Evolutionary conservation across 2,113 vertebrate genomes (phyloP).

Genomic region (Protobothrops mucrosquamatus): DNA sequence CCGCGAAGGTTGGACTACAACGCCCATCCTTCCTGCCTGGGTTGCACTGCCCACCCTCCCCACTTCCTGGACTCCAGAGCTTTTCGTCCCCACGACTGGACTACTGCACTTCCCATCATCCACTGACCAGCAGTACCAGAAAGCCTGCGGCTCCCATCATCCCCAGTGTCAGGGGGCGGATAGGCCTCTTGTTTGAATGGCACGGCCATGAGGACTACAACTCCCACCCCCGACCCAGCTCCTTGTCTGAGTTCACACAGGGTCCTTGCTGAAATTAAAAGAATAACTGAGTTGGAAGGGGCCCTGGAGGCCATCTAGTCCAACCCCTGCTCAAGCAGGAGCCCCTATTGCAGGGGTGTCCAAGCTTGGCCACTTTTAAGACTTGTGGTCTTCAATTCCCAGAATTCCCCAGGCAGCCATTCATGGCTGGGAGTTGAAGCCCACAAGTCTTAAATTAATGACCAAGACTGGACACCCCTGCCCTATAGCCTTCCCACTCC

Average conservation of each 20-base stretch:
- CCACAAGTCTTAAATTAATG: too few relatives aligned
- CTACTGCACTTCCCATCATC: not conserved
- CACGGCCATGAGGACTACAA: not conserved
- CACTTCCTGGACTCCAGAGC: not conserved
- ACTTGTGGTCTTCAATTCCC: too few relatives aligned
- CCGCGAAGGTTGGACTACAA: not conserved
- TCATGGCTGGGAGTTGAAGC: too few relatives aligned
- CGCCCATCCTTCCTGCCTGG: not conserved
- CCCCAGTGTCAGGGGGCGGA: not conserved
- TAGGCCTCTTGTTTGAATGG: not conserved
- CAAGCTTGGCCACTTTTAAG: too few relatives aligned
- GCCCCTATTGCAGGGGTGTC: too few relatives aligned
- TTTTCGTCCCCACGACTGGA: not conserved
- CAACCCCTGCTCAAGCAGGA: not conserved
- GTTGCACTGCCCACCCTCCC: not conserved
- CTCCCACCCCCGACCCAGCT: not conserved
- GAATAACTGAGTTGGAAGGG: not conserved
- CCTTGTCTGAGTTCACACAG: not conserved
- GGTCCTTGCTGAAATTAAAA: not conserved
- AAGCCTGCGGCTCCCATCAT: not conserved
- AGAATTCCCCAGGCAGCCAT: too few relatives aligned
- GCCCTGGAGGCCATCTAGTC: not conserved
- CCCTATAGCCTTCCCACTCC: not conserved
- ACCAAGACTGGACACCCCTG: not conserved
- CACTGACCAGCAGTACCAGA: not conserved